A percentile compares a stretch with the other conserved stretches of the same genome.
Evolutionary conservation across 1,140 invertebrate species (phyloP).

Genomic region (Melitaea cinxia): DNA sequence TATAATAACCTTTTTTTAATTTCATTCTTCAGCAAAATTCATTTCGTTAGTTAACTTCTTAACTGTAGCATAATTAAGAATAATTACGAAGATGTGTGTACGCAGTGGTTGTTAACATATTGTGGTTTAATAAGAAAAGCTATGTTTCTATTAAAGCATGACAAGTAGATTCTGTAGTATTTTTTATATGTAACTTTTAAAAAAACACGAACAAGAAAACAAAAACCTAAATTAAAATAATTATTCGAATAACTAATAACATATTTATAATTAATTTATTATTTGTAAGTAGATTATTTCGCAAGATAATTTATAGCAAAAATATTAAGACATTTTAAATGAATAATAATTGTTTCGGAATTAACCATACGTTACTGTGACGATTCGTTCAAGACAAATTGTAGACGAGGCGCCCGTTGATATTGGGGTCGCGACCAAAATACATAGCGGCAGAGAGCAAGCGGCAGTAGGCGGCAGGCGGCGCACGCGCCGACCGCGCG

Average conservation of each 20-base stretch:
- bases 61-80: not conserved
- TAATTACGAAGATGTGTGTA: not conserved
- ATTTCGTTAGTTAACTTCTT: not conserved
- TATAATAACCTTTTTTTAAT: not conserved
- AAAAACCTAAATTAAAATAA: too few relatives aligned
- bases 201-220: too few relatives aligned
- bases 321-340: not conserved
- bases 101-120: too few relatives aligned
- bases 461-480: constrained; percentile 73
- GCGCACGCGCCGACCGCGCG: constrained; percentile 76
- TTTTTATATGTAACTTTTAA: too few relatives aligned
- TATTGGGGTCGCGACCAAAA: constrained; percentile 78
- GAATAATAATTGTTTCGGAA: constrained; percentile 41
- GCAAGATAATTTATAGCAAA: too few relatives aligned
- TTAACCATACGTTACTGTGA: constrained; percentile 60
- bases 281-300: too few relatives aligned
- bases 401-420: constrained; percentile 71
- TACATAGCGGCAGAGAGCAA: constrained; percentile 64
- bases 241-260: too few relatives aligned
- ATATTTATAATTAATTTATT: too few relatives aligned
- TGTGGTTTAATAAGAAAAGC: too few relatives aligned
- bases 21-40: not conserved
- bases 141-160: too few relatives aligned
- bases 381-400: constrained; percentile 76
- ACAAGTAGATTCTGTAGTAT: too few relatives aligned